These are phyloP conservation scores for Bombus vancouverensis DNA, from an alignment of 1,140 invertebrate genomes.

Conservation along the genomic window DNA sequence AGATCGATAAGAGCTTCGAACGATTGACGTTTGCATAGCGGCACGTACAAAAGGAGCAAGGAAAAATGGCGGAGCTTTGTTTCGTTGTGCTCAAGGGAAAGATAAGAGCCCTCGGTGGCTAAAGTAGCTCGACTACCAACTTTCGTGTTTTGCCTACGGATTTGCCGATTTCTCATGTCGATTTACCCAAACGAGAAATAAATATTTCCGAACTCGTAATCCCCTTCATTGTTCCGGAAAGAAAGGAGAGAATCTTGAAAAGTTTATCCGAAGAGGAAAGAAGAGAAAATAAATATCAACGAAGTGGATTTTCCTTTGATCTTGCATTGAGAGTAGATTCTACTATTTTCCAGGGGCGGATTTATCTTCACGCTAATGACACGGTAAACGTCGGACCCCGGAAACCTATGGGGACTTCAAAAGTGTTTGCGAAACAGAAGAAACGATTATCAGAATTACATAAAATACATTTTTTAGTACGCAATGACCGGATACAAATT, in stretches of 20 bases:
- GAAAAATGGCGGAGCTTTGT: conserved; percentile 30
- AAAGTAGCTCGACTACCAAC: conserved; percentile 8
- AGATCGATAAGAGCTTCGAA: conserved; percentile 25
- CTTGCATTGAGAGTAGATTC: neutral
- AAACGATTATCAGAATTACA: too few species aligned
- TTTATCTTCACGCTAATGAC: too few species aligned
- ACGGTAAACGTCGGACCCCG: too few species aligned
- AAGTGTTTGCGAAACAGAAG: too few species aligned
- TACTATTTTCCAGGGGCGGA: neutral
- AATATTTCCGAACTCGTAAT: conserved; percentile 12
- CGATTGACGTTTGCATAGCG: conserved; percentile 31
- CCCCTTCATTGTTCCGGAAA: neutral
- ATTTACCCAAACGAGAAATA: neutral
- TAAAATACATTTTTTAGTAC: too few species aligned
- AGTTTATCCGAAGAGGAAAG: neutral
- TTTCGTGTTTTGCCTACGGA: conserved; percentile 2
- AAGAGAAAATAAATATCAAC: neutral
- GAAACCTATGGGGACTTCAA: too few species aligned
- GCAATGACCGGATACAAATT: too few species aligned
- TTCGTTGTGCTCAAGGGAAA: conserved; percentile 12
- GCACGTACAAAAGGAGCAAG: conserved; percentile 19
- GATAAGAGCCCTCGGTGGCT: conserved; percentile 25
- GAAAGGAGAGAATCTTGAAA: neutral
- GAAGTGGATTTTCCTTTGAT: neutral
- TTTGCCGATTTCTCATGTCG: neutral